phyloP scores from a whole-genome alignment of 2,888 invertebrate species.

The Chrysodeixis includens region DNA sequence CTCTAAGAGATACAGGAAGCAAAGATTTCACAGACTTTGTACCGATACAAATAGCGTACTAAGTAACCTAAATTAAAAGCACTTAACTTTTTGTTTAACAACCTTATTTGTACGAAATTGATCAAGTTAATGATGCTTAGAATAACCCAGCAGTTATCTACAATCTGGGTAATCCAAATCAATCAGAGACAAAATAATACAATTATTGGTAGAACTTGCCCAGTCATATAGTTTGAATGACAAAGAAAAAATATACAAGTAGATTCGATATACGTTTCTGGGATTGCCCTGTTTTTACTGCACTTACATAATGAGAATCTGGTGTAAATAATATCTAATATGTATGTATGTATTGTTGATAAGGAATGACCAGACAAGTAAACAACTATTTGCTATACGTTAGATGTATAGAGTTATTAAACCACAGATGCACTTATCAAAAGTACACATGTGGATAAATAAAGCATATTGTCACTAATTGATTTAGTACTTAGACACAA shows the following conservation, averaged over 20 bases:
- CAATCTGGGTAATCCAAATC: too few relatives aligned
- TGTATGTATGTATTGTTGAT: too few relatives aligned
- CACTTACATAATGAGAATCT: background rate
- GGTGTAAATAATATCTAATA: conserved; percentile 3
- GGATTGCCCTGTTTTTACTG: background rate
- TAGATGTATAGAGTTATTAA: background rate
- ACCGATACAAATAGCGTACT: background rate
- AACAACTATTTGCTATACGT: background rate
- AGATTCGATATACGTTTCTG: background rate
- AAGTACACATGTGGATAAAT: background rate
- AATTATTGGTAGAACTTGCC: too few relatives aligned
- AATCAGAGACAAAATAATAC: too few relatives aligned
- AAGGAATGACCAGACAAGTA: background rate
- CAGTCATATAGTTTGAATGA: too few relatives aligned
- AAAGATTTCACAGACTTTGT: background rate
- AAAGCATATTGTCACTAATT: background rate
- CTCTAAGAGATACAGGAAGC: too few relatives aligned
- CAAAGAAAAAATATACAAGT: too few relatives aligned
- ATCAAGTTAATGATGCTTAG: background rate
- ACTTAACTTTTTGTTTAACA: background rate
- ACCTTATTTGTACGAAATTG: conserved; percentile 3
- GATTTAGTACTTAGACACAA: background rate
- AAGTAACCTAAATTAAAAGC: background rate
- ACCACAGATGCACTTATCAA: background rate
- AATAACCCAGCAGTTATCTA: background rate